Percentiles rank a stretch among this genome's conserved stretches.
These are phyloP conservation scores for Liasis olivaceus DNA, from an alignment of 2,797 vertebrate species.

Conservation along the genomic window DNA sequence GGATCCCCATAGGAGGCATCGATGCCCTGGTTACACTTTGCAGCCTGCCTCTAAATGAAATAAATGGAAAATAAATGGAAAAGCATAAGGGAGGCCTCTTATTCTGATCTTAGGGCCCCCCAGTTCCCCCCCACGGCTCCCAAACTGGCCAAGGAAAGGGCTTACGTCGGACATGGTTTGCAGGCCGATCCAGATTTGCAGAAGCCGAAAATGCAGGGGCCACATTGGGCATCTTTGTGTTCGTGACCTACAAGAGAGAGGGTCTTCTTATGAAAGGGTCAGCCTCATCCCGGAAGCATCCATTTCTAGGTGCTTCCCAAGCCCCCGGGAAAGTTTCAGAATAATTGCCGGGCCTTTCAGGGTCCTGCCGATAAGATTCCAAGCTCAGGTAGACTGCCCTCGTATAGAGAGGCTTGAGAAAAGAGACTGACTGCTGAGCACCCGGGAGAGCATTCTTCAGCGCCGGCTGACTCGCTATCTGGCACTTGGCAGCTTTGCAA, in stretches of 20 bases:
- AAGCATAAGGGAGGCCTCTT: not conserved
- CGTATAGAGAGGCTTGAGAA: too few species aligned
- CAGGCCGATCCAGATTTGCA: slow-evolving; percentile 9
- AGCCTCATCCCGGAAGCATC: not conserved
- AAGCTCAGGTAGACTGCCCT: not conserved
- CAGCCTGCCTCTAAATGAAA: not conserved
- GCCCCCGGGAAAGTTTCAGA: too few species aligned
- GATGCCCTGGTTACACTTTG: fast-evolving
- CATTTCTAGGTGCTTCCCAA: not conserved
- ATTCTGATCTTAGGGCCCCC: not conserved
- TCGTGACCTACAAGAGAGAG: slow-evolving; percentile 40
- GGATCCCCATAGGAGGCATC: too few species aligned
- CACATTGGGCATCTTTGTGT: slow-evolving; percentile 22
- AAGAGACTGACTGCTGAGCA: too few species aligned
- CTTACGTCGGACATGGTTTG: not conserved
- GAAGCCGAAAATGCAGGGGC: slow-evolving; percentile 56
- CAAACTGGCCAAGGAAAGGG: too few species aligned
- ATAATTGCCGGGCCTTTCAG: not conserved
- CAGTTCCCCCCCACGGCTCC: too few species aligned
- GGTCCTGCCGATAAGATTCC: not conserved
- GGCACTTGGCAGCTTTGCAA: too few species aligned
- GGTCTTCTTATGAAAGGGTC: not conserved
- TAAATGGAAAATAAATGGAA: not conserved
- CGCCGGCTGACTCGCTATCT: too few species aligned
- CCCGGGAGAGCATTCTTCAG: too few species aligned